Evolutionary conservation across 2,888 invertebrate species (phyloP).

Genomic region (Drosophila merina): DNA sequence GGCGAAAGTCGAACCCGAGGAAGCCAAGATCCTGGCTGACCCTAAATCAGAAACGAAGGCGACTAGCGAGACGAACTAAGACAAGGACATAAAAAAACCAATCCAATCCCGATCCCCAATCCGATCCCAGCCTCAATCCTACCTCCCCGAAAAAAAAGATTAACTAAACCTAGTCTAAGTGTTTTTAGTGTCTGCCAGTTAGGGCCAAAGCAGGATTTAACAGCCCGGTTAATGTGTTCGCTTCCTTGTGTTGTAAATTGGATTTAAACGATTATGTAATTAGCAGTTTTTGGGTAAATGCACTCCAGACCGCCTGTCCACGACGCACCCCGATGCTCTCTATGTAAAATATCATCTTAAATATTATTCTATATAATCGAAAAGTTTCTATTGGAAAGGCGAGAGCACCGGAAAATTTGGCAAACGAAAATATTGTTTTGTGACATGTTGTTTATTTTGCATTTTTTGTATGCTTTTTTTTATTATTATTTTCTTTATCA

Average conservation of each 20-base stretch:
- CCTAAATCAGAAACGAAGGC: slow-evolving; percentile 37
- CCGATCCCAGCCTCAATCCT: slow-evolving; percentile 51
- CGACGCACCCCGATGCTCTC: slow-evolving; percentile 28
- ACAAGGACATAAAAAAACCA: slow-evolving; percentile 45
- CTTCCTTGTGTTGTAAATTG: slow-evolving; percentile 29
- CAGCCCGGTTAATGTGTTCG: slow-evolving; percentile 43
- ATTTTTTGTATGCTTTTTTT: slow-evolving; percentile 59
- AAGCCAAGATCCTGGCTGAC: slow-evolving; percentile 30
- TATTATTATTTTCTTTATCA: slow-evolving; percentile 66
- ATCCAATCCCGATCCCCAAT: slow-evolving; percentile 38
- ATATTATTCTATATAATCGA: slow-evolving; percentile 27
- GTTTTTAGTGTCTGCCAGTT: slow-evolving; percentile 43
- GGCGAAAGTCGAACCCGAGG: slow-evolving; percentile 19
- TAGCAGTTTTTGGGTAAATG: slow-evolving; percentile 46
- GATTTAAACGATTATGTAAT: slow-evolving; percentile 11
- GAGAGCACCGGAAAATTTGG: slow-evolving; percentile 30
- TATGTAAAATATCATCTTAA: slow-evolving; percentile 7
- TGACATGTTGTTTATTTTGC: slow-evolving; percentile 82
- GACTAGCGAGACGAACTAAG: slow-evolving; percentile 58
- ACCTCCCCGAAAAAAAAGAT: slow-evolving; percentile 37
- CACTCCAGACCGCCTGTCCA: slow-evolving; percentile 66
- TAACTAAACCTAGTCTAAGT: slow-evolving; percentile 61
- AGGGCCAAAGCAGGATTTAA: slow-evolving; percentile 41
- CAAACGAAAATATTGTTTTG: slow-evolving; percentile 57
- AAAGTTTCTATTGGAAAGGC: slow-evolving; percentile 27